Evolutionary conservation across 2,888 invertebrate genomes (phyloP).

Genomic region (Odontothrips loti): DNA sequence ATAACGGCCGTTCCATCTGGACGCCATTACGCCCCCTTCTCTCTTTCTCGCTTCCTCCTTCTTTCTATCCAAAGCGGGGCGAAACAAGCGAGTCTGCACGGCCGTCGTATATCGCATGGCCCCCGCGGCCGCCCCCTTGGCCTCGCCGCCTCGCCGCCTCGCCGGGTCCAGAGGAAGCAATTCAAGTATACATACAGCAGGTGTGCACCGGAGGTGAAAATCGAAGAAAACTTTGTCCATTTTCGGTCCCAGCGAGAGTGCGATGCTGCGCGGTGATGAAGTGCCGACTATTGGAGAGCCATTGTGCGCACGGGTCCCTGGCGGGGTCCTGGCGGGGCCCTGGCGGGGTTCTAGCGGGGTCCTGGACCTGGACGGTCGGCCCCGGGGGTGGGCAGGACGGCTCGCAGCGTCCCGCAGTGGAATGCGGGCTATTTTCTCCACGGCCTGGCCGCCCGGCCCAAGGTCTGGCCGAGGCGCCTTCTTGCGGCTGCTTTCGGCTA

Average conservation of each 20-base stretch:
- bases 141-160: neutral
- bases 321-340: neutral
- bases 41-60: neutral
- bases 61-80: neutral
- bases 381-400: too few species aligned
- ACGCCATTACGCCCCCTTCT: neutral
- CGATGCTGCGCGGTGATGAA: conserved; percentile 15
- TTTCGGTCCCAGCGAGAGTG: neutral
- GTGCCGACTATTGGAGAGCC: conserved; percentile 14
- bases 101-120: neutral
- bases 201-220: conserved; percentile 22
- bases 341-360: neutral
- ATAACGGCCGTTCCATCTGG: neutral
- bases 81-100: conserved; percentile 10
- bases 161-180: neutral
- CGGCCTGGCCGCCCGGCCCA: neutral
- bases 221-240: conserved; percentile 15
- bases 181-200: conserved; percentile 18
- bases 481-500: too few species aligned
- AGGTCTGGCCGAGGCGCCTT: neutral
- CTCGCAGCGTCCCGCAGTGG: neutral
- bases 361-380: neutral
- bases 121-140: neutral
- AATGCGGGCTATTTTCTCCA: conserved; percentile 3
- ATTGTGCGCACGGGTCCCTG: neutral